Conservation (phyloP, 2,888 invertebrate species). For the Archips xylosteana region DNA sequence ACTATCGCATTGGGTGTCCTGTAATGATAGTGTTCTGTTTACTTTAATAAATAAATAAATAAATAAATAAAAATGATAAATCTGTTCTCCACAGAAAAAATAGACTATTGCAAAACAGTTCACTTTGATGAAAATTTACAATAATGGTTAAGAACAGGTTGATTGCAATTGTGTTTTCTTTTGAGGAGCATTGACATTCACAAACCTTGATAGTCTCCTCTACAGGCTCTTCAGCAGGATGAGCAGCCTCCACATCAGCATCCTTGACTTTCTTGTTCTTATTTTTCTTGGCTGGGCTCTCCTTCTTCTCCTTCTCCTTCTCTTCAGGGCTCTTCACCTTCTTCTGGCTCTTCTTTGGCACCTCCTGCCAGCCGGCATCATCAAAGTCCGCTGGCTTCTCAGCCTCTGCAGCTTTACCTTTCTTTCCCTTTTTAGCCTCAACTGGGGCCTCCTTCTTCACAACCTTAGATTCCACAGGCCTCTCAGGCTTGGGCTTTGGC, state of each 20-base stretch:
- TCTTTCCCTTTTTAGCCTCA: constrained; percentile 86
- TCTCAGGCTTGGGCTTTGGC: constrained; percentile 76
- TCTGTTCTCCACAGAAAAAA: too few relatives aligned
- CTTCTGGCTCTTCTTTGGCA: constrained; percentile 89
- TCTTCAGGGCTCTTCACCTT: constrained; percentile 87
- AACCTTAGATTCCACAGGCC: constrained; percentile 65
- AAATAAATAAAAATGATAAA: too few relatives aligned
- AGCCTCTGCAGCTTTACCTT: constrained; percentile 81
- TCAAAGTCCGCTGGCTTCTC: constrained; percentile 91
- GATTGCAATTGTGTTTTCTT: not conserved
- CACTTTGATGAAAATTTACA: too few relatives aligned
- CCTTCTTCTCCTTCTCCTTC: constrained; percentile 81
- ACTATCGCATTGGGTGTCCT: too few relatives aligned
- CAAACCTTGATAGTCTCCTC: constrained; percentile 69
- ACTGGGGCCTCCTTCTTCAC: constrained; percentile 74
- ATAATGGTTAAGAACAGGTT: too few relatives aligned
- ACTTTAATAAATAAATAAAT: too few relatives aligned
- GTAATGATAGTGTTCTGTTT: too few relatives aligned
- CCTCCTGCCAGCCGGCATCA: constrained; percentile 91
- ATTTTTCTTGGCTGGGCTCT: constrained; percentile 79
- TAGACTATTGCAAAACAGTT: too few relatives aligned
- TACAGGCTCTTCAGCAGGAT: constrained; percentile 56
- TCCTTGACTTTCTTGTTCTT: constrained; percentile 76
- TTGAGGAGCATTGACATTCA: not conserved
- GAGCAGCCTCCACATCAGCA: constrained; percentile 71